phyloP scores from a whole-genome alignment of 2,797 vertebrate genomes.

The Myotis myotis region DNA sequence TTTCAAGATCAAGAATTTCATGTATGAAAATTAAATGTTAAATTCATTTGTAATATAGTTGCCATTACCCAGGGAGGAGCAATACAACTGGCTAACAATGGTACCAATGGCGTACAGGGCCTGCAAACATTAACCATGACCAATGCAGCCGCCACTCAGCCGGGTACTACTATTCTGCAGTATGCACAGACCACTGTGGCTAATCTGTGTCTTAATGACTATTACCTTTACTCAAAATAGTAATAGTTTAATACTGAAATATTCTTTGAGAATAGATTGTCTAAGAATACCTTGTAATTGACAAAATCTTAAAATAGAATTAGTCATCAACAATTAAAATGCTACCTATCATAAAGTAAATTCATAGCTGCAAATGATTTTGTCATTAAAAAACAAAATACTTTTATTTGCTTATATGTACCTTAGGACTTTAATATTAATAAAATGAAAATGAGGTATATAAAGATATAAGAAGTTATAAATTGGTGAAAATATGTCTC shows the following conservation, averaged over 20 bases:
- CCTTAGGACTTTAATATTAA: constrained; percentile 34
- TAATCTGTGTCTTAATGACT: constrained; percentile 35
- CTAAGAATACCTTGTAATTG: constrained; percentile 33
- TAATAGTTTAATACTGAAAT: constrained; percentile 21
- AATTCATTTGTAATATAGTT: constrained; percentile 47
- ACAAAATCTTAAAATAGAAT: constrained; percentile 44
- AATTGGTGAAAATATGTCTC: constrained; percentile 19
- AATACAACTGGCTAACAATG: constrained; percentile 98
- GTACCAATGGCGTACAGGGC: constrained; percentile 97
- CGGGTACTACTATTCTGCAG: constrained; percentile 96
- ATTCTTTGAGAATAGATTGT: constrained; percentile 48
- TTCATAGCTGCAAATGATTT: constrained; percentile 21
- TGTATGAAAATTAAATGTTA: constrained; percentile 5
- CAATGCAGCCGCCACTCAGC: constrained; percentile 91
- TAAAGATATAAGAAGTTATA: constrained; percentile 12
- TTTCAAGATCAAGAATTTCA: background rate
- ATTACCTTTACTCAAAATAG: constrained; percentile 23
- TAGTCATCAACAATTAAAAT: constrained; percentile 36
- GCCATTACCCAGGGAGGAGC: constrained; percentile 99
- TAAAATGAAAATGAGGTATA: constrained; percentile 36
- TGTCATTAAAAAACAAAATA: background rate
- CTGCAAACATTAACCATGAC: constrained; percentile 98
- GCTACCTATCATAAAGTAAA: background rate
- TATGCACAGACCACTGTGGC: constrained; percentile 94
- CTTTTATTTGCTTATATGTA: background rate